Percentiles rank a stretch among this genome's conserved stretches.
These are phyloP conservation scores for Aproaerema taeniolella DNA, from an alignment of 2,888 invertebrate species.

Conservation along the genomic window DNA sequence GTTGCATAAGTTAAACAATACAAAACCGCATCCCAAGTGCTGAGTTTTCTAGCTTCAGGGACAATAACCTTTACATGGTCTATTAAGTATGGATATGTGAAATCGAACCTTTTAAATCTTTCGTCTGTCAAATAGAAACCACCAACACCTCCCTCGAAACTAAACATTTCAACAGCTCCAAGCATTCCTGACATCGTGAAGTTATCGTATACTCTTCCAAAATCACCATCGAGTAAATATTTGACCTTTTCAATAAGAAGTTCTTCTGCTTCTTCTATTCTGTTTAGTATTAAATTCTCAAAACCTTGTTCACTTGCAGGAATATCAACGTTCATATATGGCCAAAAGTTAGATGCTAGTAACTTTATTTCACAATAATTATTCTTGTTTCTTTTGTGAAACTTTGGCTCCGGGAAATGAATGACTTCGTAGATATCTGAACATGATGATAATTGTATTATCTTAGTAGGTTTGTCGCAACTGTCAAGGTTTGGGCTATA, in stretches of 20 bases:
- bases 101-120: neutral
- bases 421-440: no score
- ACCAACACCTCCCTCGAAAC: constrained; percentile 1
- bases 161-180: neutral
- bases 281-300: neutral
- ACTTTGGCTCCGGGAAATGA: no score
- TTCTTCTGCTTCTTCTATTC: neutral
- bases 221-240: constrained; percentile 1
- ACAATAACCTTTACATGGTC: neutral
- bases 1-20: neutral
- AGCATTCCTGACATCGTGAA: constrained; percentile 2
- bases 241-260: neutral
- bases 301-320: neutral
- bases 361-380: neutral
- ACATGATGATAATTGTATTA: no score
- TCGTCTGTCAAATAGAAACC: neutral
- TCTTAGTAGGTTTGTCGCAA: neutral
- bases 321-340: neutral
- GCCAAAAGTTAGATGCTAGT: neutral
- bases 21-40: constrained; percentile 1
- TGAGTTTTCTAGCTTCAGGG: neutral
- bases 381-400: neutral
- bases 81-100: neutral
- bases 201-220: neutral
- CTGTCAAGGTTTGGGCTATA: neutral